Evolutionary conservation across 2,113 vertebrate genomes (phyloP).

Genomic region (Polypterus senegalus): DNA sequence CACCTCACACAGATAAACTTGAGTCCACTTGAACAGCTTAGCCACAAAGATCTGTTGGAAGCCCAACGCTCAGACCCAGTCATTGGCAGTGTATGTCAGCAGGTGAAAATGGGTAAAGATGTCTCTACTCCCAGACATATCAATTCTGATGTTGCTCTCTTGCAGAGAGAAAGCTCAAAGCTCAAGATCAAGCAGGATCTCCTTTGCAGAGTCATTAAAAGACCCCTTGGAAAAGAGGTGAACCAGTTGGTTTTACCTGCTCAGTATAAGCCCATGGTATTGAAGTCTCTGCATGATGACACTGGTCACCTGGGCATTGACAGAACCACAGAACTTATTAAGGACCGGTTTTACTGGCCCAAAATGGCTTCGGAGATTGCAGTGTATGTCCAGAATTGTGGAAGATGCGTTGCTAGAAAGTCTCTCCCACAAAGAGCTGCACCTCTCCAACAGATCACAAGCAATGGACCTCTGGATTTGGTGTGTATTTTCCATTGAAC

Average conservation of each 20-base stretch:
- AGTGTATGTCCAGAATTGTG: not conserved
- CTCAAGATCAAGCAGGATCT: not conserved
- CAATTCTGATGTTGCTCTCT: not conserved
- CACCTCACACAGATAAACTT: not conserved
- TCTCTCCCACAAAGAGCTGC: conserved; percentile 2
- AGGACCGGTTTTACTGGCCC: conserved; percentile 1
- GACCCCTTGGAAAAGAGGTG: not conserved
- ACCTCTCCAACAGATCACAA: not conserved
- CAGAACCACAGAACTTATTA: not conserved
- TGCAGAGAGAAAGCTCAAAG: not conserved
- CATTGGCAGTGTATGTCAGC: not conserved
- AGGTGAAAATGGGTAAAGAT: not conserved
- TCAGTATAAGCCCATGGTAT: not conserved
- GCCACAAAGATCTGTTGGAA: not conserved
- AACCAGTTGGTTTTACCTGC: not conserved
- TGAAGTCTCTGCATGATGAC: not conserved
- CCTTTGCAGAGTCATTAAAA: not conserved
- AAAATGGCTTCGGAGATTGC: not conserved
- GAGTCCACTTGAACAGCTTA: not conserved
- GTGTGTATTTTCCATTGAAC: conserved; percentile 10
- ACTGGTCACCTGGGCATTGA: not conserved
- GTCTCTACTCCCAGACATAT: not conserved
- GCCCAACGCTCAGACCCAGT: not conserved
- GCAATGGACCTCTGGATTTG: conserved; percentile 6
- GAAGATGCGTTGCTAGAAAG: not conserved